These are phyloP conservation scores for Mesocentrotus franciscanus DNA, from an alignment of 53 echinoderm and acorn worm species.

Conservation along the genomic window DNA sequence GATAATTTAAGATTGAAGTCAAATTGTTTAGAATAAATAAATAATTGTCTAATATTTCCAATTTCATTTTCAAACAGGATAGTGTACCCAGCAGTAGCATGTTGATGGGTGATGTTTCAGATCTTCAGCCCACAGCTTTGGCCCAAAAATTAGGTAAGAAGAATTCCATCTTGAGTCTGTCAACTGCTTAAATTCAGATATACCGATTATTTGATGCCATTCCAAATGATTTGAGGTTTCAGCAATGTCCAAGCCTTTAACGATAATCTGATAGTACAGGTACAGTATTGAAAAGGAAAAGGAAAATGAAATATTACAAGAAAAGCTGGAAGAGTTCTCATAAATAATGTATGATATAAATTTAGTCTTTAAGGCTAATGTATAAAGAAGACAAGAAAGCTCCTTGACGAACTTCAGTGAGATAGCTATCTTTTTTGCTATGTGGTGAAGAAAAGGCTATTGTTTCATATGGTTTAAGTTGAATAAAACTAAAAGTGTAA, in stretches of 20 bases:
- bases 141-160: conserved; percentile 94
- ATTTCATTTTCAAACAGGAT: conserved; percentile 69
- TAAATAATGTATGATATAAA: no score
- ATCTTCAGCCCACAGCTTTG: conserved; percentile 75
- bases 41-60: not conserved
- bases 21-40: not conserved
- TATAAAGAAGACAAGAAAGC: no score
- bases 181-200: not conserved
- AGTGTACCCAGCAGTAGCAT: conserved; percentile 76
- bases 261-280: no score
- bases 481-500: not conserved
- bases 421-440: not conserved
- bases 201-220: not conserved
- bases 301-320: no score
- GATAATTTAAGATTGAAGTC: not conserved
- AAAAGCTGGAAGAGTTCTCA: no score
- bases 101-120: conserved; percentile 86
- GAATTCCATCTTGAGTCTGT: not conserved
- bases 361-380: no score
- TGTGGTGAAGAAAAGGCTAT: not conserved
- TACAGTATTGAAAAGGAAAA: no score
- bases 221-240: not conserved
- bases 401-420: no score
- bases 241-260: not conserved
- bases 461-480: not conserved